phyloP scores from a whole-genome alignment of 1,140 invertebrate species.

The Tetramorium simillimum region DNA sequence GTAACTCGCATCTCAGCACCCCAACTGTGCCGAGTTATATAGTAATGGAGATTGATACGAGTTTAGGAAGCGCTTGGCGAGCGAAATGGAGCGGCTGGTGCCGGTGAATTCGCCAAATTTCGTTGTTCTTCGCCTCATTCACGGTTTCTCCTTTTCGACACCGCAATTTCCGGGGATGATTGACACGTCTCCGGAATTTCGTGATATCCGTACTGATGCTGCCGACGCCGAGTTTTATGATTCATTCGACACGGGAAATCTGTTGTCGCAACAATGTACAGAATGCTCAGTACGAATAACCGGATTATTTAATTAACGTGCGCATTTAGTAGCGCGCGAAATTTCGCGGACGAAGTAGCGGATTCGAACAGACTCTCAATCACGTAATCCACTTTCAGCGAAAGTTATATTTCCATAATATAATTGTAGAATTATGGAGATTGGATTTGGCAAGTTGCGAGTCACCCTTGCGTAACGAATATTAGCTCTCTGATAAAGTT shows the following conservation, averaged over 20 bases:
- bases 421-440: constrained; percentile 59
- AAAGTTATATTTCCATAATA: constrained; percentile 60
- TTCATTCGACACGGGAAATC: constrained; percentile 27
- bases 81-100: constrained; percentile 12
- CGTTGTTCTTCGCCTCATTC: constrained; percentile 52
- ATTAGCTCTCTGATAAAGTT: constrained; percentile 52
- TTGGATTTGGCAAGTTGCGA: constrained; percentile 51
- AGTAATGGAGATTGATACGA: constrained; percentile 68
- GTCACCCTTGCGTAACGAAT: constrained; percentile 49
- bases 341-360: constrained; percentile 41
- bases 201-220: neutral
- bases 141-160: neutral
- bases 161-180: neutral
- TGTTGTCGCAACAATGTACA: constrained; percentile 45
- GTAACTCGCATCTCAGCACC: constrained; percentile 25
- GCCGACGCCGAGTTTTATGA: neutral
- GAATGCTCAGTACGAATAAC: constrained; percentile 46
- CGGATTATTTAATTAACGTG: constrained; percentile 59
- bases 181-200: neutral
- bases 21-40: neutral
- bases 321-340: constrained; percentile 52
- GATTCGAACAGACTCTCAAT: constrained; percentile 42
- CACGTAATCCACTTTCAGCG: constrained; percentile 47
- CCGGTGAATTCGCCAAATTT: constrained; percentile 37
- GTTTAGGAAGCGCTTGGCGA: constrained; percentile 56